Percentiles rank a stretch among this genome's conserved stretches.
Conservation (phyloP, 2,113 vertebrate species). For the Hippocampus barbouri region DNA sequence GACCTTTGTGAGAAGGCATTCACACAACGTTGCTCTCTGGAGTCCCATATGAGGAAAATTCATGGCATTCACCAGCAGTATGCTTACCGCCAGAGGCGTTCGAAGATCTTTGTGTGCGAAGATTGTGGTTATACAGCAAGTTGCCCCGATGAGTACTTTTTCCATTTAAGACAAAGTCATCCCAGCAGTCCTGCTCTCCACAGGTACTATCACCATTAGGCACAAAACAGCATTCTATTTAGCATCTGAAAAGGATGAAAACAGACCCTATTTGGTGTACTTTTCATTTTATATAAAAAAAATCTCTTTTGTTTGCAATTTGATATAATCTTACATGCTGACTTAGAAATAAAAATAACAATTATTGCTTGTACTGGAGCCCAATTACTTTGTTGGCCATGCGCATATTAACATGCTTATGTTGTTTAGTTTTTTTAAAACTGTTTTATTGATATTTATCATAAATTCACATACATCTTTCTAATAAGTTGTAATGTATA, state of each 20-base stretch:
- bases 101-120: conserved; percentile 88
- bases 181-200: conserved; percentile 68
- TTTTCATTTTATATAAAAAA: conserved; percentile 62
- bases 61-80: conserved; percentile 81
- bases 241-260: conserved; percentile 37
- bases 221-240: conserved; percentile 55
- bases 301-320: neutral
- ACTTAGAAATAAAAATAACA: neutral
- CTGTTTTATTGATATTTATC: too few species aligned
- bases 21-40: conserved; percentile 86
- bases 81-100: conserved; percentile 82
- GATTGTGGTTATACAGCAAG: conserved; percentile 84
- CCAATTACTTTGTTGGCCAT: too few species aligned
- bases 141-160: conserved; percentile 73
- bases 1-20: conserved; percentile 86
- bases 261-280: conserved; percentile 66
- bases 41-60: conserved; percentile 86
- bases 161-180: conserved; percentile 76
- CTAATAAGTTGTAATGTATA: too few species aligned
- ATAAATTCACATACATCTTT: too few species aligned
- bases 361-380: neutral
- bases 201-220: conserved; percentile 69
- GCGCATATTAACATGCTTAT: too few species aligned
- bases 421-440: too few species aligned
- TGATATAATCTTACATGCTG: too few species aligned